Percentiles rank a stretch among this genome's conserved stretches.
phyloP scores from a whole-genome alignment of 2,113 vertebrate species.

The Atrichornis clamosus region DNA sequence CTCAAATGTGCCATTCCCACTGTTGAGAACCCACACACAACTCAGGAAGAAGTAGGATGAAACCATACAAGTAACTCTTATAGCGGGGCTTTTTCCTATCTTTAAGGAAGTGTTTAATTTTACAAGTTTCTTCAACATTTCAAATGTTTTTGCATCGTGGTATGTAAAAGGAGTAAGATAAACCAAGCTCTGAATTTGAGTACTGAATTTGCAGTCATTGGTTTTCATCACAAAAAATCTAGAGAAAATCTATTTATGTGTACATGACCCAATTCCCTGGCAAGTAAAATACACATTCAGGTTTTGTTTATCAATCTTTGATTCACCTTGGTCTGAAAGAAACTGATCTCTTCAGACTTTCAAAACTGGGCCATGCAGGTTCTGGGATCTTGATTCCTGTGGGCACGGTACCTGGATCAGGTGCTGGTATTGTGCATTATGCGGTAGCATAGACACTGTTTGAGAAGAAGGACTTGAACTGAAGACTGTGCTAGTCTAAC shows the following conservation, averaged over 20 bases:
- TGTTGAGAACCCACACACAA: neutral
- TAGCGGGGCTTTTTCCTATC: fast-evolving
- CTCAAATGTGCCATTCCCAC: neutral
- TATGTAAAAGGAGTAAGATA: neutral
- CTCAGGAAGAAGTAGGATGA: neutral
- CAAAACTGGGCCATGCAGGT: neutral
- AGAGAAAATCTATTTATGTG: neutral
- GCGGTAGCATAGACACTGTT: neutral
- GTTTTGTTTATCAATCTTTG: neutral
- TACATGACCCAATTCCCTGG: neutral
- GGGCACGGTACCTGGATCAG: neutral
- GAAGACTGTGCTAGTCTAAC: neutral
- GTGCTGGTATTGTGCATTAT: neutral
- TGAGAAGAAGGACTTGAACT: neutral
- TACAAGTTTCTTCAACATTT: neutral
- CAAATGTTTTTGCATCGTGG: neutral
- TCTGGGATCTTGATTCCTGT: neutral
- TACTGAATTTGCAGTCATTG: neutral
- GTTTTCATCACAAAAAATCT: neutral
- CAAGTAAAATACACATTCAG: neutral
- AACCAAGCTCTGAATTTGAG: neutral
- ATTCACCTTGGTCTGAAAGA: neutral
- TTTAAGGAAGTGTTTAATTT: neutral
- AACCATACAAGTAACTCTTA: neutral
- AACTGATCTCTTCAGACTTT: neutral